Base-by-base conservation (phyloP, 2,888 invertebrate genomes). In the Plemyria rubiginata region DNA sequence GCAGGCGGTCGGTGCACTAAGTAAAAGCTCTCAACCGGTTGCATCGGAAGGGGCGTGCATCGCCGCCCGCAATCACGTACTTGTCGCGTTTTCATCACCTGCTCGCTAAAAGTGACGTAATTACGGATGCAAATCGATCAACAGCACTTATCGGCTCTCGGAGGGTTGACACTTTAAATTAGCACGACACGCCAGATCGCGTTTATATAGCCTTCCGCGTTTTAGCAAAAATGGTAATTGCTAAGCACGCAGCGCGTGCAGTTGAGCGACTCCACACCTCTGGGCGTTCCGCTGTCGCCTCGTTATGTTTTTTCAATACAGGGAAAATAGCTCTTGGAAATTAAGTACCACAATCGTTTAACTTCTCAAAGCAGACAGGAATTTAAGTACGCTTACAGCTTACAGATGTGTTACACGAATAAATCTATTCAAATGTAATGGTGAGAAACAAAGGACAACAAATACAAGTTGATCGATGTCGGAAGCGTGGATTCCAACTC, bases 121-220 rank as follows among this genome's bases (percentile, higher is more conserved):
- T 92, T 92, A 92, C 81, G 83, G 87, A 92, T 92, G 92, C 92
- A 92, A 92, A 92, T 92, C 89, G 90, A 90, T 91, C 88, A 87
- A 84, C 82, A 82, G 83, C 87, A 88, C 87, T 90, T 91, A 92
- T 88, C 90, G 84, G 74, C 81, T 79, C 85, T 82, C 81, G 81
- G 86, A 85, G 87, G 87, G 86, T 87, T 88, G 87, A 89, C 87
- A 88, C 83, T 85, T 87, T 82, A 87, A 90, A 90, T 92, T 90
- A 90, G 82, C 87, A 84, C 85, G 86, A 86, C 87, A 88, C 86
- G 84, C 86, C 80, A 88, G 81, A 86, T 87, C 85, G 88, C 82
- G 82, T 86, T 91, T 88, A 91, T 86, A 81, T 86, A 81, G 86
- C 84, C 83, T 84, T 86, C 79, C 84, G 83, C 82, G 82, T 84